These are phyloP conservation scores for Eudemis profundana DNA, from an alignment of 2,888 invertebrate species.

Conservation along the genomic window DNA sequence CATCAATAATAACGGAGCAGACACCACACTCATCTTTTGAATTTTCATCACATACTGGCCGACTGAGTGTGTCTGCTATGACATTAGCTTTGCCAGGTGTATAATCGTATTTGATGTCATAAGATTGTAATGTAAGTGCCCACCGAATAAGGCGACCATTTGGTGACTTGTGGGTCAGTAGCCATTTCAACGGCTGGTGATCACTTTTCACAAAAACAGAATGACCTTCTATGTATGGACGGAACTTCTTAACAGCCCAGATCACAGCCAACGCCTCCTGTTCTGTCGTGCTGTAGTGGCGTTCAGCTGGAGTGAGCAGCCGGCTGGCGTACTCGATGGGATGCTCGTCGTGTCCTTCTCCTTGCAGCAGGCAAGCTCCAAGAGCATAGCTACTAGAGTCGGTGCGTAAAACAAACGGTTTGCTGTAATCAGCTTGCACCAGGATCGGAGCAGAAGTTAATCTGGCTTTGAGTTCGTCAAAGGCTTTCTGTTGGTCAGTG, in stretches of 20 bases:
- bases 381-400: conserved; percentile 55
- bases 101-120: conserved; percentile 13
- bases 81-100: conserved; percentile 53
- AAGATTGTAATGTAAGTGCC: conserved; percentile 16
- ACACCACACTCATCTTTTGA: conserved; percentile 4
- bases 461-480: conserved; percentile 44
- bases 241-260: conserved; percentile 26
- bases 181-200: conserved; percentile 56
- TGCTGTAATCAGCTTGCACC: conserved; percentile 44
- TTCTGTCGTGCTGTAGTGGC: conserved; percentile 59
- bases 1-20: conserved; percentile 13
- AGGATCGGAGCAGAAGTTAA: conserved; percentile 48
- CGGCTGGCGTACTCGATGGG: conserved; percentile 35
- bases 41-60: conserved; percentile 46
- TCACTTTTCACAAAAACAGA: conserved; percentile 61
- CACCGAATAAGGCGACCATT: conserved; percentile 15
- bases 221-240: conserved; percentile 59
- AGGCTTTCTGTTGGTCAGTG: conserved; percentile 40
- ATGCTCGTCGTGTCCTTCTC: conserved; percentile 33
- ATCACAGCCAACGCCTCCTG: conserved; percentile 50
- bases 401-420: conserved; percentile 54
- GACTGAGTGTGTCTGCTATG: conserved; percentile 62
- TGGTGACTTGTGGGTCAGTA: conserved; percentile 8
- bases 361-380: conserved; percentile 43
- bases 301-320: too few relatives aligned